Conservation (phyloP, 37 sponge, comb jelly and placozoan genomes). For the Spongilla lacustris region DNA sequence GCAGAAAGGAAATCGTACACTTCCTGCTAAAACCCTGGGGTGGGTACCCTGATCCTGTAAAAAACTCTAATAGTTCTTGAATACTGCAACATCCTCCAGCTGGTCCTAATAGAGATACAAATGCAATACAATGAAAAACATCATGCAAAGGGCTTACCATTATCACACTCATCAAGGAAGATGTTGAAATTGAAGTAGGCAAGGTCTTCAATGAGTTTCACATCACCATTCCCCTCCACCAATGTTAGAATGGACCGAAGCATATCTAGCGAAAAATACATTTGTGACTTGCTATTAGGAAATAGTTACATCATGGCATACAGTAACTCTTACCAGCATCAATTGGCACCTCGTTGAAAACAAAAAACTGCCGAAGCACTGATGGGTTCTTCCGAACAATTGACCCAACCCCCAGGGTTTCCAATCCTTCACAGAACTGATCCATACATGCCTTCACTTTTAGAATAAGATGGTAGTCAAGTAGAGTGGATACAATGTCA, state of each 20-base stretch:
- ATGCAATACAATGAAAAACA: too few species aligned
- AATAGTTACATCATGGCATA: too few species aligned
- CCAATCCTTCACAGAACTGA: slow-evolving; percentile 18
- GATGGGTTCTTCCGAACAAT: not conserved
- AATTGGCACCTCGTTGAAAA: not conserved
- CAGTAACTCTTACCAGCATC: slow-evolving; percentile 5
- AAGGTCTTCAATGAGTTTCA: slow-evolving; percentile 3
- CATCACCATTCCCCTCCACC: too few species aligned
- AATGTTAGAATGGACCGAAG: too few species aligned
- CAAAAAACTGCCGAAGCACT: slow-evolving; percentile 10
- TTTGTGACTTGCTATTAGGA: too few species aligned
- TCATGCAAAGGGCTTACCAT: slow-evolving; percentile 6
- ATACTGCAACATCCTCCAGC: too few species aligned
- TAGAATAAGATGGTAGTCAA: slow-evolving; percentile 25
- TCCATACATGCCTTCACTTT: slow-evolving; percentile 30
- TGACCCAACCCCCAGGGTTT: slow-evolving; percentile 4
- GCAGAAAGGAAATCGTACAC: too few species aligned
- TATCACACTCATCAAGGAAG: slow-evolving; percentile 27
- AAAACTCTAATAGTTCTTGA: too few species aligned
- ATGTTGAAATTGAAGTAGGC: slow-evolving; percentile 19
- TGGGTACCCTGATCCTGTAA: too few species aligned
- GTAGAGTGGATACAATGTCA: not conserved
- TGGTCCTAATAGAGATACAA: too few species aligned
- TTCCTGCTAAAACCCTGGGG: too few species aligned
- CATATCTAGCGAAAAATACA: too few species aligned